A percentile compares a stretch with the other conserved stretches of the same genome.
Evolutionary conservation across 2,888 invertebrate genomes (phyloP).

Genomic region (Ochropleura leucogaster): DNA sequence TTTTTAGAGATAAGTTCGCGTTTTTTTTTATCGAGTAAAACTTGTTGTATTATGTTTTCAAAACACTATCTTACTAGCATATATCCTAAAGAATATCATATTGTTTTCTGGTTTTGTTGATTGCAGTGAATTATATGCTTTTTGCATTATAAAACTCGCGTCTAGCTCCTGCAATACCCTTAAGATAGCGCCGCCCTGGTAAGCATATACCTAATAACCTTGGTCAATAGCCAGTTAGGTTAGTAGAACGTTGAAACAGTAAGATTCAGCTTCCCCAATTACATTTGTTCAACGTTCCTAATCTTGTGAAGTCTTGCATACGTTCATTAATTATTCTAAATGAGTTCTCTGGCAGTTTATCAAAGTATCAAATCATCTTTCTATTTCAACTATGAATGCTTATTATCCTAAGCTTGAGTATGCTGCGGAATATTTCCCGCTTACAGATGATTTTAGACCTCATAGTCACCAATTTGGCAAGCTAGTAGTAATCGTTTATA

Average conservation of each 20-base stretch:
- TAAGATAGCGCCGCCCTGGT: background rate
- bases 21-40: too few relatives aligned
- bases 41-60: too few relatives aligned
- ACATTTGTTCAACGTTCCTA: background rate
- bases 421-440: background rate
- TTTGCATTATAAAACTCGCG: too few relatives aligned
- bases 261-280: background rate
- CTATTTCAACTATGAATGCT: slow-evolving; percentile 12
- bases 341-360: slow-evolving; percentile 21
- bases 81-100: too few relatives aligned
- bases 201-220: background rate
- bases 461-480: slow-evolving; percentile 29
- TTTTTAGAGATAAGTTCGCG: too few relatives aligned
- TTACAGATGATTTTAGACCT: background rate
- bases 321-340: slow-evolving; percentile 7
- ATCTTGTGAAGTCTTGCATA: slow-evolving; percentile 3
- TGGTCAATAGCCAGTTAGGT: slow-evolving; percentile 3
- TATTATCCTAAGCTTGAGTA: slow-evolving; percentile 1
- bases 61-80: too few relatives aligned
- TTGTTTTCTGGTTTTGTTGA: too few relatives aligned
- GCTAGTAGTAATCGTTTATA: background rate
- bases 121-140: too few relatives aligned
- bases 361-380: slow-evolving; percentile 22
- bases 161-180: too few relatives aligned
- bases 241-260: background rate